These are phyloP conservation scores for Clusia tigrina DNA, from an alignment of 2,888 invertebrate species.

Conservation along the genomic window DNA sequence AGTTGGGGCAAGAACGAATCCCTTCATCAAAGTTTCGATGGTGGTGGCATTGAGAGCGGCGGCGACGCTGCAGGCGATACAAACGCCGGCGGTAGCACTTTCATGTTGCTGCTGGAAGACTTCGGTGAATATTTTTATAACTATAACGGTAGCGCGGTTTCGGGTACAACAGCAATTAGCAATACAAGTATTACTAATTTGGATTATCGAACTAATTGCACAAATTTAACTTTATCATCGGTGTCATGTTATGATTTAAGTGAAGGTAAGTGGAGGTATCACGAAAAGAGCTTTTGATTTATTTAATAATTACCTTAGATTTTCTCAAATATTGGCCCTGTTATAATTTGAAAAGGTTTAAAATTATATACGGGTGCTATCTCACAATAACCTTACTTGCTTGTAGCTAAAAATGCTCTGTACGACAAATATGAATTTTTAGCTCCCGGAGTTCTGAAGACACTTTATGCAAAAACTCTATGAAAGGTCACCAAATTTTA, in stretches of 20 bases:
- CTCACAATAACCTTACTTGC: too few relatives aligned
- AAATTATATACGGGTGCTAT: too few relatives aligned
- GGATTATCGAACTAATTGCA: slow-evolving; percentile 61
- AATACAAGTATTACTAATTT: slow-evolving; percentile 57
- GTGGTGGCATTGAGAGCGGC: slow-evolving; percentile 34
- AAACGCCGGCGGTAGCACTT: slow-evolving; percentile 60
- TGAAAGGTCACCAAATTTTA: too few relatives aligned
- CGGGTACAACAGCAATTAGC: slow-evolving; percentile 52
- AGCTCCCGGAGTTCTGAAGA: too few relatives aligned
- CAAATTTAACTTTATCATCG: slow-evolving; percentile 55
- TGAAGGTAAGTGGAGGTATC: slow-evolving; percentile 58
- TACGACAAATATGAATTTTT: too few relatives aligned
- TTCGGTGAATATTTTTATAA: slow-evolving; percentile 80
- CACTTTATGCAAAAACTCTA: too few relatives aligned
- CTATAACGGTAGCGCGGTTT: slow-evolving; percentile 61
- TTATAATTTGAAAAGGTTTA: too few relatives aligned
- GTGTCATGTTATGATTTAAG: slow-evolving; percentile 53
- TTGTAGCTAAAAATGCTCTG: too few relatives aligned
- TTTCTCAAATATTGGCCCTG: too few relatives aligned
- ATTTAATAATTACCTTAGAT: too few relatives aligned
- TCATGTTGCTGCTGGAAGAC: slow-evolving; percentile 76
- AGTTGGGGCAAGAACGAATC: slow-evolving; percentile 26
- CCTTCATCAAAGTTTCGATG: slow-evolving; percentile 33
- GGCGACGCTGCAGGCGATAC: slow-evolving; percentile 19
- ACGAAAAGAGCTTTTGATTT: too few relatives aligned